Conservation (phyloP, 1,140 invertebrate species). For the Cataglyphis hispanica region DNA sequence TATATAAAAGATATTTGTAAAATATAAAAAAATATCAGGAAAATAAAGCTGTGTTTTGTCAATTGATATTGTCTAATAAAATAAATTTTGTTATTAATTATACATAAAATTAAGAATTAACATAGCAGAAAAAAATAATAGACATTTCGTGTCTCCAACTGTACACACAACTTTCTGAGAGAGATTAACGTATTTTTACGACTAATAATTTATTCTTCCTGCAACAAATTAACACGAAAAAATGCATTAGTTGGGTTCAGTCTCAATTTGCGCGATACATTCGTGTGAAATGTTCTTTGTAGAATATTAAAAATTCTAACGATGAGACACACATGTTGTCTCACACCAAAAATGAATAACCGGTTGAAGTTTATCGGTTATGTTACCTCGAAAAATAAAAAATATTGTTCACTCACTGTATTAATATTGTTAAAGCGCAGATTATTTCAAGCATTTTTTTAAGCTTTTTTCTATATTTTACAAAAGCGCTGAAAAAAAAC, state of each 20-base stretch:
- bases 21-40: neutral
- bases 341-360: neutral
- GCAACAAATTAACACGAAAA: constrained; percentile 38
- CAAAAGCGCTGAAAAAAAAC: neutral
- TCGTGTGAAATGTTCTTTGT: constrained; percentile 21
- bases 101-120: neutral
- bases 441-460: neutral
- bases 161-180: neutral
- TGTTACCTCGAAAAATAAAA: neutral
- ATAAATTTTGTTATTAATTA: neutral
- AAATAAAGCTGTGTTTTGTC: neutral
- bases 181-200: neutral
- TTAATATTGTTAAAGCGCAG: neutral
- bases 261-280: neutral
- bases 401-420: neutral
- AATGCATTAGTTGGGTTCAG: constrained; percentile 37
- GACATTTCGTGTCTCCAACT: neutral
- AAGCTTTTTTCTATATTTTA: neutral
- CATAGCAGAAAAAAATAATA: neutral
- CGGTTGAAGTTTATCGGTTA: neutral
- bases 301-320: constrained; percentile 20
- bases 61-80: neutral
- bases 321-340: neutral
- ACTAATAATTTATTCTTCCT: neutral
- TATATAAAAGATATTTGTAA: constrained; percentile 4